Base-by-base conservation (phyloP, 2,797 vertebrate genomes). In the Siniperca obscura region DNA sequence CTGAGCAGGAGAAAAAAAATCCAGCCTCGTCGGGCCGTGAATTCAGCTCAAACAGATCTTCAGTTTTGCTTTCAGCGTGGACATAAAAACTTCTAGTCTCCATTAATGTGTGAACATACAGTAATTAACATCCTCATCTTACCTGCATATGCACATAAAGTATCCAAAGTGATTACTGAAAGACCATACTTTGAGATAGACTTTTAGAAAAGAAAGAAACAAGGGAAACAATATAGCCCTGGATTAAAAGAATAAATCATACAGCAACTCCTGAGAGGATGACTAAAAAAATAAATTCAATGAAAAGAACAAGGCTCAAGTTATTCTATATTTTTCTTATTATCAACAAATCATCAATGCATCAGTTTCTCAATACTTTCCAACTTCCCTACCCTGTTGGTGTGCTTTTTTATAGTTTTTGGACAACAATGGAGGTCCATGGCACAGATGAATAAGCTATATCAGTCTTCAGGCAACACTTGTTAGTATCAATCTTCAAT, bases 1-100 rank as follows among this genome's bases (percentile, higher is more conserved):
- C 76, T 55, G 82, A 86, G 83, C 85, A 79, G 66, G 70, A 83
- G 79, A 12, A 50, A 65, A 76, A 66, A 77, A 57, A 66, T 71
- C 70, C 60, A 66, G 64, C 53, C 77, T 82, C 22, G 38, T 74
- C 84, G 70, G 79, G 81, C 64, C 19, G 52, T 59, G 61, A 76
- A 75, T 76, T 84, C 68, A 59, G 75, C 73, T 84, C 81, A 64
- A 75, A 59, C 74, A 70, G 71, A 87, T 83, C 71, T 82, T 82
- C 69, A 80, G 60, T 66, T 86, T 82, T 83, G 65, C 82, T 87
- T 86, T 89, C 76, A 84, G 70, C 11, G 0, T 14, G 60, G 34
- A 61, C 73, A 76, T 83, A 87, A 87, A 89, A 80, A 77, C 66
- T 75, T 83, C 25, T 68, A 27, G 61, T 82, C 50, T 82, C 59